Percentiles rank a stretch among this genome's conserved stretches.
phyloP scores from a whole-genome alignment of 2,888 invertebrate species.

The Thecocarcelia acutangulata region DNA sequence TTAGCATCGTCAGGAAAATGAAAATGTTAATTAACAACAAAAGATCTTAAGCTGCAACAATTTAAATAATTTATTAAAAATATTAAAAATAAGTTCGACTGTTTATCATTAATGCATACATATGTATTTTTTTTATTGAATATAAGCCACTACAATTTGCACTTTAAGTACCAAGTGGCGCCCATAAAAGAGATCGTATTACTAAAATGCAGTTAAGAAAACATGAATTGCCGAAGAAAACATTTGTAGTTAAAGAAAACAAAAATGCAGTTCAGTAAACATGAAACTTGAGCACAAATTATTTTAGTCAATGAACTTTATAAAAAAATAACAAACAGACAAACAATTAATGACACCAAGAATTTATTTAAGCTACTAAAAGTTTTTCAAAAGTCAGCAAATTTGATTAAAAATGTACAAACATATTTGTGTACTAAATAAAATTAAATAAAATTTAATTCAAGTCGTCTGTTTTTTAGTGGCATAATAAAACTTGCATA shows the following conservation, averaged over 20 bases:
- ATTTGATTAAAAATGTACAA: neutral
- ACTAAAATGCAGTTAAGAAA: conserved; percentile 34
- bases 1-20: no score
- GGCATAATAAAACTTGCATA: neutral
- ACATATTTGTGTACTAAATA: no score
- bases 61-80: no score
- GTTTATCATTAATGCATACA: no score
- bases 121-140: no score
- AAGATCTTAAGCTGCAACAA: no score
- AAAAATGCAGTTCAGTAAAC: neutral
- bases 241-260: conserved; percentile 41
- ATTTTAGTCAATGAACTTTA: conserved; percentile 39
- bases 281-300: neutral
- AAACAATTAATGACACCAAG: conserved; percentile 2
- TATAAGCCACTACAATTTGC: no score
- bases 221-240: conserved; percentile 46
- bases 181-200: conserved; percentile 44
- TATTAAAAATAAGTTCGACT: no score
- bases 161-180: conserved; percentile 57
- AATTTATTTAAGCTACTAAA: conserved; percentile 10
- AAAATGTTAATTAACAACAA: no score
- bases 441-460: neutral
- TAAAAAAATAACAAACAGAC: neutral
- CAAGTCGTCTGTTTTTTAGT: neutral
- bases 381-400: neutral